phyloP scores from a whole-genome alignment of 2,888 invertebrate genomes.

The Cheiracanthium punctorium region DNA sequence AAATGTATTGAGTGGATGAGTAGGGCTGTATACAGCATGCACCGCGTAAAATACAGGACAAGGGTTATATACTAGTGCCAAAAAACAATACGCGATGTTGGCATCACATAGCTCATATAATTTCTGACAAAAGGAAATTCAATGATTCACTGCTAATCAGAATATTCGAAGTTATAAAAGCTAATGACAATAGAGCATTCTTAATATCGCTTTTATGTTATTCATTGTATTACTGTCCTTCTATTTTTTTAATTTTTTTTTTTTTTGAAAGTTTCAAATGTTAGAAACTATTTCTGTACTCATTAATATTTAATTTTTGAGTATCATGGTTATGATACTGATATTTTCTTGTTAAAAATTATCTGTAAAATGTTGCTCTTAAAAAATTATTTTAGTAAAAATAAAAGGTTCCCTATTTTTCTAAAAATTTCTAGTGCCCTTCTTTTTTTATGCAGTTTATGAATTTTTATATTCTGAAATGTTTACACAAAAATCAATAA shows the following conservation, averaged over 20 bases:
- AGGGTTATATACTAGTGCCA: no score
- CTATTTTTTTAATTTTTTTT: no score
- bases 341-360: conserved; percentile 9
- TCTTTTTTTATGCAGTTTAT: not conserved
- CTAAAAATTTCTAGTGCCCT: not conserved
- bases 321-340: not conserved
- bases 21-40: no score
- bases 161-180: not conserved
- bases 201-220: not conserved
- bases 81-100: no score
- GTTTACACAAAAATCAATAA: no score
- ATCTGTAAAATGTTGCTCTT: not conserved
- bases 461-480: no score
- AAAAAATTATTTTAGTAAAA: not conserved
- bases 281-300: not conserved
- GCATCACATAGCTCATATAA: no score
- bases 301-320: conserved; percentile 10
- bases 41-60: no score
- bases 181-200: not conserved
- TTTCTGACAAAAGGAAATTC: no score
- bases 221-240: not conserved
- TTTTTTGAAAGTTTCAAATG: not conserved
- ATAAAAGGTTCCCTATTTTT: not conserved
- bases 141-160: not conserved
- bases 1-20: no score